These are phyloP conservation scores for Umimayanthus chanpuru DNA, from an alignment of 92 coral and sea anemone species.

Conservation along the genomic window DNA sequence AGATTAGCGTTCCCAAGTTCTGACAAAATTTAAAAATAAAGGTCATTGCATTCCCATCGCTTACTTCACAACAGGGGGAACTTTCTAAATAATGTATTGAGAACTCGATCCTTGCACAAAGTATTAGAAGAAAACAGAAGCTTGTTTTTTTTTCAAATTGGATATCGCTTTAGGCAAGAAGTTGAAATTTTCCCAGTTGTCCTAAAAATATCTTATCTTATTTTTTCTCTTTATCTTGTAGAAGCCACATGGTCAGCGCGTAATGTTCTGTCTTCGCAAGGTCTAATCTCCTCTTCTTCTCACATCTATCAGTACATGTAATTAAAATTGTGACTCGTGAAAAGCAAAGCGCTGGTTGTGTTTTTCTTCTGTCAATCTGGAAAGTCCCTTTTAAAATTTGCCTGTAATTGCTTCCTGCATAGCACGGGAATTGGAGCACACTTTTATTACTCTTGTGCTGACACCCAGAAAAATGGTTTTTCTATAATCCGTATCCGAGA, in stretches of 20 bases:
- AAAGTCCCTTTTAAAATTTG: constrained; percentile 40
- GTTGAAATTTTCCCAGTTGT: neutral
- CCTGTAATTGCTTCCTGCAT: constrained; percentile 44
- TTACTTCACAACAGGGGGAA: neutral
- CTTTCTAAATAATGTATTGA: neutral
- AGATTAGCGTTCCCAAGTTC: neutral
- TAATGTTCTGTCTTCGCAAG: constrained; percentile 29
- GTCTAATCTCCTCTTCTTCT: constrained; percentile 32
- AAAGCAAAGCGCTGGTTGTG: constrained; percentile 36
- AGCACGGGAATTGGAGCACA: constrained; percentile 12
- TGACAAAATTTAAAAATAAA: too few relatives aligned
- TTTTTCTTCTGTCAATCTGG: constrained; percentile 46
- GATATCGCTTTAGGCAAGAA: constrained; percentile 15
- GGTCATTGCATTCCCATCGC: neutral
- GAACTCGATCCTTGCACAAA: neutral
- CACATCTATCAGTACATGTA: constrained; percentile 44
- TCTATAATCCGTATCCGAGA: constrained; percentile 28
- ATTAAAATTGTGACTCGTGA: constrained; percentile 34
- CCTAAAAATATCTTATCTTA: neutral
- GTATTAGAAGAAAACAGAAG: neutral
- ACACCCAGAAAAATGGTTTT: constrained; percentile 27
- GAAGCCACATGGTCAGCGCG: constrained; percentile 26
- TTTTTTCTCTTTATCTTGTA: constrained; percentile 19
- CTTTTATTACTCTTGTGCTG: constrained; percentile 38
- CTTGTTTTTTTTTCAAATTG: neutral